Percentiles rank a stretch among this genome's conserved stretches.
phyloP scores from a whole-genome alignment of 2,888 invertebrate species.

The Tipula lateralis region DNA sequence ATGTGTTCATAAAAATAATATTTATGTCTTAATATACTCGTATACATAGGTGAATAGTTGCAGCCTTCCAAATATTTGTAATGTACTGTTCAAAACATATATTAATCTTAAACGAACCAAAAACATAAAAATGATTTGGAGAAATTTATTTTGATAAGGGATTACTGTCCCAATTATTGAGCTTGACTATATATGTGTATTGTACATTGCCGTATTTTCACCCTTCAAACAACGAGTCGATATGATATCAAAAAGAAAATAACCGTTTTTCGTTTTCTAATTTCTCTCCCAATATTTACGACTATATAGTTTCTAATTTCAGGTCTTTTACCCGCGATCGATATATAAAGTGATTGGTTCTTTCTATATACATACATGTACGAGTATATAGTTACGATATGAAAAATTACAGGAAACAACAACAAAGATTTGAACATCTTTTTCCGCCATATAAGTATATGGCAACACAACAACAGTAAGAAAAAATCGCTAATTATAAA shows the following conservation, averaged over 20 bases:
- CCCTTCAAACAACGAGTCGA: not conserved
- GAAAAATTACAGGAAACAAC: slow-evolving; percentile 19
- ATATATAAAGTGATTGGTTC: not conserved
- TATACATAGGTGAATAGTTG: not conserved
- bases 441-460: not conserved
- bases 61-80: not conserved
- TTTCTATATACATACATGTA: too few relatives aligned
- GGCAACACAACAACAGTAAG: not conserved
- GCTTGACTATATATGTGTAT: not conserved
- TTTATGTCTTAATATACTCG: too few relatives aligned
- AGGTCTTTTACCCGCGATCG: not conserved
- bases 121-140: not conserved
- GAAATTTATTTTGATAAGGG: slow-evolving; percentile 9
- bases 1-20: too few relatives aligned
- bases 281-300: not conserved
- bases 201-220: not conserved
- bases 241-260: not conserved
- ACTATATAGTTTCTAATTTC: not conserved
- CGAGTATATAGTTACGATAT: not conserved
- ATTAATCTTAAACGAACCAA: not conserved
- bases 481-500: slow-evolving; percentile 11
- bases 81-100: not conserved
- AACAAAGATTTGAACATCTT: not conserved
- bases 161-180: slow-evolving; percentile 14
- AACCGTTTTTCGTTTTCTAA: not conserved